Evolutionary conservation across 2,888 invertebrate genomes (phyloP).

Genomic region (Prenolepis imparis): DNA sequence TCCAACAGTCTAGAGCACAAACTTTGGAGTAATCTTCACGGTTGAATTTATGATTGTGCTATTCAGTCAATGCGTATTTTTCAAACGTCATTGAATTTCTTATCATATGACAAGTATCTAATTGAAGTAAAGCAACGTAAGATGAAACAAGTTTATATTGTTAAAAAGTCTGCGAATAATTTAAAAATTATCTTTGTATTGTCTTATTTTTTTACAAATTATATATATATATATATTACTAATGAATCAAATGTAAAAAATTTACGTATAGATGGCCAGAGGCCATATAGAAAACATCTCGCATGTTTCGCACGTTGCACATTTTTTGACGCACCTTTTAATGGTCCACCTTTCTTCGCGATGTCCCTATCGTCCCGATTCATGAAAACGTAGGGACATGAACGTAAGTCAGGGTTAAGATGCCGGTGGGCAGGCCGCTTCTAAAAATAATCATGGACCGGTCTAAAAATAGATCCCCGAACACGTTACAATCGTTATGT

Average conservation of each 20-base stretch:
- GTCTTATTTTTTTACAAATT: not conserved
- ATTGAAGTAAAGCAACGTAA: not conserved
- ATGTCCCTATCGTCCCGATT: conserved; percentile 25
- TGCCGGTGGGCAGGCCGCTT: conserved; percentile 80
- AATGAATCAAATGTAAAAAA: conserved; percentile 16
- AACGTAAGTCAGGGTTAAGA: conserved; percentile 85
- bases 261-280: not conserved
- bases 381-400: conserved; percentile 73
- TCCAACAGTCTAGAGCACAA: conserved; percentile 10
- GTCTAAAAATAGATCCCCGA: conserved; percentile 84
- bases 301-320: conserved; percentile 28
- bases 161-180: not conserved
- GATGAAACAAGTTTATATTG: not conserved
- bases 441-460: conserved; percentile 85
- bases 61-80: not conserved
- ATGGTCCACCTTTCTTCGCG: conserved; percentile 23
- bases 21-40: conserved; percentile 4
- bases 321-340: conserved; percentile 20
- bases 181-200: not conserved
- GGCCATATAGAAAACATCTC: not conserved
- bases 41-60: conserved; percentile 11
- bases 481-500: conserved; percentile 60
- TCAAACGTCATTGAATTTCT: not conserved
- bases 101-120: not conserved
- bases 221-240: no score